Evolutionary conservation across 2,113 vertebrate species (phyloP).

Genomic region (Lynx canadensis): DNA sequence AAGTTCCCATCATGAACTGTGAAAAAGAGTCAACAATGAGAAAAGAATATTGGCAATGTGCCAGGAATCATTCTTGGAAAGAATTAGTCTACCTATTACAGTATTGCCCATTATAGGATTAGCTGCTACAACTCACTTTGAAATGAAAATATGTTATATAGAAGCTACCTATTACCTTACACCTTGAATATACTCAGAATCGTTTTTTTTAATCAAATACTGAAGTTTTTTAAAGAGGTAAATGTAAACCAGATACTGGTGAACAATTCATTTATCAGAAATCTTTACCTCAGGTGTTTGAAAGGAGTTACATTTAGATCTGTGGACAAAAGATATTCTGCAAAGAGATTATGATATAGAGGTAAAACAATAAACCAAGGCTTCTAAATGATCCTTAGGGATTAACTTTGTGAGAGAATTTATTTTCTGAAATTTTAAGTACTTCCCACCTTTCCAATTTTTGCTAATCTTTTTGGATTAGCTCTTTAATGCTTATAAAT

Average conservation of each 20-base stretch:
- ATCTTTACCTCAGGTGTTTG: background rate
- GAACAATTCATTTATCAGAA: constrained; percentile 35
- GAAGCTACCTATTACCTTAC: background rate
- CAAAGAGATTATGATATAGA: background rate
- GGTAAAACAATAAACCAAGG: background rate
- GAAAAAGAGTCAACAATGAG: constrained; percentile 1
- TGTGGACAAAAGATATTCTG: background rate
- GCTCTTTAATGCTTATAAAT: background rate
- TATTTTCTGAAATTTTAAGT: constrained; percentile 15
- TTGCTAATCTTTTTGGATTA: constrained; percentile 1
- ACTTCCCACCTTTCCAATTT: background rate
- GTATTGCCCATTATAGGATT: background rate
- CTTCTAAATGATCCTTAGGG: background rate
- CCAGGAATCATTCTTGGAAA: background rate
- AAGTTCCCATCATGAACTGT: background rate
- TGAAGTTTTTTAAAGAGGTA: background rate
- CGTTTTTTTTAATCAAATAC: background rate
- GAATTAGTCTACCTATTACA: constrained; percentile 16
- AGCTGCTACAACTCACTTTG: background rate
- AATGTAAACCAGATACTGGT: background rate
- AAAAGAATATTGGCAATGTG: background rate
- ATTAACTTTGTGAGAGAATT: background rate
- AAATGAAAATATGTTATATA: constrained; percentile 16
- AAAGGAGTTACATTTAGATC: background rate
- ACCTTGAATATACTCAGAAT: constrained; percentile 24